Conservation (phyloP, 2,797 vertebrate species). For the Lepus townsendii region DNA sequence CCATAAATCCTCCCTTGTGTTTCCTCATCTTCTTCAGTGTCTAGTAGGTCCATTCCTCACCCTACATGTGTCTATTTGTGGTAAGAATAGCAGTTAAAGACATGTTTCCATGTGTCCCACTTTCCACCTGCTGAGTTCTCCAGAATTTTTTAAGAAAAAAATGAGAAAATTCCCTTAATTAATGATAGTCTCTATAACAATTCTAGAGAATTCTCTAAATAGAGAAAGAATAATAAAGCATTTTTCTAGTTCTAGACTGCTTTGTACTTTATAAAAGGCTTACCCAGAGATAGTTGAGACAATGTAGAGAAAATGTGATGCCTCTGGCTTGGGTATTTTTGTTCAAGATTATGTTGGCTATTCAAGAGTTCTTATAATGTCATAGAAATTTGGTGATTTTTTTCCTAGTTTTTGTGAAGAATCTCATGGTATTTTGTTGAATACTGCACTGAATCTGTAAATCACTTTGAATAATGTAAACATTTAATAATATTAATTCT, state of each 20-base stretch:
- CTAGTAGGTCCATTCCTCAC: background rate
- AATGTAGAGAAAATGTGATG: background rate
- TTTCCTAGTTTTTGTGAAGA: too few relatives aligned
- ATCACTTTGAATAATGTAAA: too few relatives aligned
- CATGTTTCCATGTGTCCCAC: background rate
- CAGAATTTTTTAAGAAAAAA: background rate
- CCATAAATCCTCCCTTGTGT: background rate
- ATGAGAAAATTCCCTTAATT: background rate
- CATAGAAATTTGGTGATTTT: too few relatives aligned
- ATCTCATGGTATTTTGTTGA: too few relatives aligned
- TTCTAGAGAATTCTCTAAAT: background rate
- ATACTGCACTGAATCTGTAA: too few relatives aligned
- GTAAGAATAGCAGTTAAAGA: background rate
- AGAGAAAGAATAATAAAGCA: background rate
- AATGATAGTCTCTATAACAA: background rate
- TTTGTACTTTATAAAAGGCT: background rate
- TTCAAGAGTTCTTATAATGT: too few relatives aligned
- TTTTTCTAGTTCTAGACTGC: slow-evolving; percentile 18
- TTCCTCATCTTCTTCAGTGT: background rate
- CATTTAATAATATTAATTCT: too few relatives aligned
- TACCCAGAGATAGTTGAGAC: background rate
- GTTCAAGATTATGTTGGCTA: too few relatives aligned
- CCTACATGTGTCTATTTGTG: background rate
- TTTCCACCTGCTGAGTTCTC: slow-evolving; percentile 11
- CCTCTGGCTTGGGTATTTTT: too few relatives aligned